phyloP scores from a whole-genome alignment of 2,888 invertebrate species.

The Digitonthophagus gazella region DNA sequence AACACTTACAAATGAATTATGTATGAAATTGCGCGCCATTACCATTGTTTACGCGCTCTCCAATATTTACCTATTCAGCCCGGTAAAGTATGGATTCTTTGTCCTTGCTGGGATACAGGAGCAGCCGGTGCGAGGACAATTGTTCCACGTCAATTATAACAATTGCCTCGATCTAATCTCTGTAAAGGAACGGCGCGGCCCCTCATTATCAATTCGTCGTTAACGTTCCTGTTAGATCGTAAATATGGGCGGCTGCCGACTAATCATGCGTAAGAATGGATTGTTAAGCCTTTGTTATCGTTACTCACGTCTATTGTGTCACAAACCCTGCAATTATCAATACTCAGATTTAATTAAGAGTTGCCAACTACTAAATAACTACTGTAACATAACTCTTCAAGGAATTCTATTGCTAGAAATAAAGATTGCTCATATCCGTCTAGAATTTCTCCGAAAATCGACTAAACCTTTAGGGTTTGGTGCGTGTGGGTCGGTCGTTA shows the following conservation, averaged over 20 bases:
- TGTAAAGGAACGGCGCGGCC: conserved; percentile 3
- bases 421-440: no score
- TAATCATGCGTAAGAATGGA: conserved; percentile 7
- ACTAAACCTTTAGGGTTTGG: background rate
- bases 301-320: no score
- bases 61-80: conserved; percentile 8
- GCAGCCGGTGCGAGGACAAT: conserved; percentile 1
- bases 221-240: conserved; percentile 10
- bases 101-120: conserved; percentile 1
- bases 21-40: conserved; percentile 19
- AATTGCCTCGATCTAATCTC: conserved; percentile 2
- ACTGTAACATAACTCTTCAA: no score
- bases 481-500: conserved; percentile 3
- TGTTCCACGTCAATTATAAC: conserved; percentile 13
- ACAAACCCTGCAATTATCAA: no score
- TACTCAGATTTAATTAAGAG: no score
- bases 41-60: conserved; percentile 26
- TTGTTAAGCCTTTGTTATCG: background rate
- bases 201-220: conserved; percentile 9
- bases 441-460: no score
- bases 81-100: conserved; percentile 1
- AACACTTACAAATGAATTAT: conserved; percentile 27
- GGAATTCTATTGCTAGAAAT: no score
- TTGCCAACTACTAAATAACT: no score
- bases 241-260: background rate